These are phyloP conservation scores for Austrofundulus limnaeus DNA, from an alignment of 2,113 vertebrate genomes.

Conservation along the genomic window DNA sequence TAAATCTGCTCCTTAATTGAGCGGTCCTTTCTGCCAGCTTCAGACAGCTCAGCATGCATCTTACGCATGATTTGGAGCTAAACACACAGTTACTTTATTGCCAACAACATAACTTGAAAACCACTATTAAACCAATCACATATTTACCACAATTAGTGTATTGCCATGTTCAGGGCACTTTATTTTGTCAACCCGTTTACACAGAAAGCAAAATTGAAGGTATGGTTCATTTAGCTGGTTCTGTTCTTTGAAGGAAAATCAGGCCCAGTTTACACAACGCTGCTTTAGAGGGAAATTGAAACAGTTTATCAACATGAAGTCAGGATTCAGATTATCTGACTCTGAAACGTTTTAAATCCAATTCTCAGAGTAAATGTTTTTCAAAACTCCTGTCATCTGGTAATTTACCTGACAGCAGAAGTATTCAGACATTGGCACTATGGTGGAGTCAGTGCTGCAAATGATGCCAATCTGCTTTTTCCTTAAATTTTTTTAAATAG, in stretches of 20 bases:
- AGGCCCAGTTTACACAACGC: background rate
- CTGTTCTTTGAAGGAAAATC: background rate
- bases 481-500: too few relatives aligned
- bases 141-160: constrained; percentile 75
- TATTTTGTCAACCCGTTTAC: constrained; percentile 13
- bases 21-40: constrained; percentile 83
- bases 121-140: constrained; percentile 83
- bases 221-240: background rate
- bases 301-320: too few relatives aligned
- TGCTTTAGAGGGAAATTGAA: too few relatives aligned
- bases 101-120: constrained; percentile 79
- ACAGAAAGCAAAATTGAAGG: constrained; percentile 27
- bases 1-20: constrained; percentile 81
- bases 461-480: too few relatives aligned
- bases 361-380: too few relatives aligned
- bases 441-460: too few relatives aligned
- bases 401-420: too few relatives aligned
- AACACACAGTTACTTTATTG: constrained; percentile 90
- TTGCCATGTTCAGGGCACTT: constrained; percentile 48
- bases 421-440: too few relatives aligned
- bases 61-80: constrained; percentile 90
- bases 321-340: too few relatives aligned
- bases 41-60: constrained; percentile 80
- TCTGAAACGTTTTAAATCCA: too few relatives aligned
- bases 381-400: too few relatives aligned